Percentiles rank a stretch among this genome's conserved stretches.
phyloP scores from a whole-genome alignment of 2,888 invertebrate species.

The Allophyes oxyacanthae region DNA sequence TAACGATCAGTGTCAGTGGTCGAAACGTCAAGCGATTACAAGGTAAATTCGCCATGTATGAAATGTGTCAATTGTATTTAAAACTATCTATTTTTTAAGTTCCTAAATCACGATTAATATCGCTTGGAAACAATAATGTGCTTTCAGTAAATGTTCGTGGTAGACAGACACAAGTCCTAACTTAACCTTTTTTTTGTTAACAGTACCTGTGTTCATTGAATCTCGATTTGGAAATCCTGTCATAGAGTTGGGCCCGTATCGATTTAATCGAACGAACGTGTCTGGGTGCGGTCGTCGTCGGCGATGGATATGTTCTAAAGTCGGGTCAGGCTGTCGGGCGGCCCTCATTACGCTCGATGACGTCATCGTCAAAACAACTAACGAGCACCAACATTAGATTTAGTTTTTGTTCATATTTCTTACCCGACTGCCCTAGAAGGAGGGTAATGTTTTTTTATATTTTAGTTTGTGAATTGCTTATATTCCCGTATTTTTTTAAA shows the following conservation, averaged over 20 bases:
- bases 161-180: background rate
- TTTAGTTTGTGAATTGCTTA: background rate
- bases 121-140: no score
- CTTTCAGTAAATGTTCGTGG: no score
- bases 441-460: conserved; percentile 2
- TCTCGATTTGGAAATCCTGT: conserved; percentile 54
- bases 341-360: conserved; percentile 61
- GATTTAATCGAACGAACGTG: conserved; percentile 55
- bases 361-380: conserved; percentile 60
- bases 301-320: conserved; percentile 57
- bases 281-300: conserved; percentile 47
- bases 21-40: no score
- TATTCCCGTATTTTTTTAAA: background rate
- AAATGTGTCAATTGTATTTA: no score
- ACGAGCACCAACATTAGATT: conserved; percentile 66
- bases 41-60: no score
- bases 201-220: conserved; percentile 30
- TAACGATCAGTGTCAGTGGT: no score
- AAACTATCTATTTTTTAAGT: no score
- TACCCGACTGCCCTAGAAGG: no score
- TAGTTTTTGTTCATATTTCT: background rate
- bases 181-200: background rate
- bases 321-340: conserved; percentile 57
- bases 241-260: conserved; percentile 65
- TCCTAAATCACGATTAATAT: no score